phyloP scores from a whole-genome alignment of 2,113 vertebrate genomes.

The Tetrao urogallus region DNA sequence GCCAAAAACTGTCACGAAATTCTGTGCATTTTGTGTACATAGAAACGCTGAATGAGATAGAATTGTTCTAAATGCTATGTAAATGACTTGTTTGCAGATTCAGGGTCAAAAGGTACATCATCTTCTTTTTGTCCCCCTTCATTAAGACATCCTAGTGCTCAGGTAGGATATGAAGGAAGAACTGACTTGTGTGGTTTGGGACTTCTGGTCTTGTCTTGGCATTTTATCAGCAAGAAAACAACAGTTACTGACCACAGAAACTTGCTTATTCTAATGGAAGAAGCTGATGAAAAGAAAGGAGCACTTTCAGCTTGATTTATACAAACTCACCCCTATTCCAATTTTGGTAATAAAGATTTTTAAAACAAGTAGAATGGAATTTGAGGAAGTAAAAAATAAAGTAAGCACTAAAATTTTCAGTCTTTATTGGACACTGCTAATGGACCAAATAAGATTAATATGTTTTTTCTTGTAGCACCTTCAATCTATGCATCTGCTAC shows the following conservation, averaged over 20 bases:
- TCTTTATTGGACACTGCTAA: neutral
- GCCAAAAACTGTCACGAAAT: neutral
- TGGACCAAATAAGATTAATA: neutral
- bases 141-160: neutral
- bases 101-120: neutral
- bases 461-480: neutral
- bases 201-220: neutral
- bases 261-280: neutral
- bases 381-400: neutral
- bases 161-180: neutral
- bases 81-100: neutral
- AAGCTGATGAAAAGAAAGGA: fast-evolving
- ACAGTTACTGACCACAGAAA: neutral
- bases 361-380: neutral
- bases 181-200: neutral
- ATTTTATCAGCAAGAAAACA: neutral
- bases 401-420: neutral
- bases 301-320: neutral
- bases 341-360: neutral
- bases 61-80: neutral
- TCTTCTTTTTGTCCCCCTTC: neutral
- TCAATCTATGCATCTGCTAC: neutral
- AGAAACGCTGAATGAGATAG: neutral
- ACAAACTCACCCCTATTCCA: fast-evolving
- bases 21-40: fast-evolving